Evolutionary conservation across 2,797 vertebrate species (phyloP), one percentile per base, ranked within the genome.

Genomic region (Luscinia luscinia): DNA sequence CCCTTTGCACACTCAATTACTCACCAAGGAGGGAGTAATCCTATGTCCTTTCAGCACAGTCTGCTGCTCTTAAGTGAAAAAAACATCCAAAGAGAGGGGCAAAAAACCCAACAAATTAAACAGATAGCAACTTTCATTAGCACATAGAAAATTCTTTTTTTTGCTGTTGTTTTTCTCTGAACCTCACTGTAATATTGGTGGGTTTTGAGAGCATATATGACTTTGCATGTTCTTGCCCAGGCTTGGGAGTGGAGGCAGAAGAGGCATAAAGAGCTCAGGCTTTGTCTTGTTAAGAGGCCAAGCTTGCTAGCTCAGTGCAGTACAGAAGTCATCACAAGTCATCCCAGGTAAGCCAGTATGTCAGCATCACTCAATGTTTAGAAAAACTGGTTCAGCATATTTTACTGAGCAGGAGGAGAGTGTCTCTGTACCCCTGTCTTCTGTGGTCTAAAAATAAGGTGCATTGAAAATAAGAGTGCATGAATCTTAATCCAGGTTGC

Each of bases 21-120:
- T 51, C 3, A 1, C 17, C 58, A 74, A 57, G 52, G 36, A 95
- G 51, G 12, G 48, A 80, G n/a, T 46, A 87, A 72, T 22, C 7
- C 13, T 72, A 4, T 13, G 30, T 45, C 12, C 12, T 90, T 77
- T 64, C 48, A 77, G 48, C 48, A 23, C 9, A 45, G 20, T 45
- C 36, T 9, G 1, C 41, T 78, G 8, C 24, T 59, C 20, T 59
- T 68, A 55, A 72, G 6, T 36, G 52, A 70, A 48, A 6, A 4
- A 43, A 70, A 3, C 11, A 12, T 12, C 30, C 17, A 15, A 62
- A 59, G 9, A 22, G 16, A 15, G 6, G 7, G 5, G 1, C 0
- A 14, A 66, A 62, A 4, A 1, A 0, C 1, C 3, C 41, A 22
- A 38, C 3, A 68, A 73, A 59, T 57, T 57, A 48, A 68, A 59